These are phyloP conservation scores for Amblyjoppa proteus DNA, from an alignment of 2,888 invertebrate genomes.

Conservation along the genomic window DNA sequence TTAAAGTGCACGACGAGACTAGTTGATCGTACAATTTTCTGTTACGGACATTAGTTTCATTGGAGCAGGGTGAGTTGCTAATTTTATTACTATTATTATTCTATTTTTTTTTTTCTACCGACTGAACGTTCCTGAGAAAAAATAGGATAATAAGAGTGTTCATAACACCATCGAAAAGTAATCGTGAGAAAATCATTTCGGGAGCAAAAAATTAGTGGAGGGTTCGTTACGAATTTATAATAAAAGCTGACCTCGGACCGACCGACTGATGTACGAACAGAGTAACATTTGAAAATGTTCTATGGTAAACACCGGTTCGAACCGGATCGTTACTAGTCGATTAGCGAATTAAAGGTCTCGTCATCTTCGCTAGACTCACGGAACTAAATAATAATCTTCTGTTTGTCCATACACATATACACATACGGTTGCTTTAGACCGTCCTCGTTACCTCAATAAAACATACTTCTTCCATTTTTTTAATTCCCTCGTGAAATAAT, in stretches of 20 bases:
- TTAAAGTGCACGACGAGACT: conserved; percentile 45
- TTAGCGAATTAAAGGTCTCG: conserved; percentile 20
- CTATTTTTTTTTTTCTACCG: neutral
- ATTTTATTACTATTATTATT: neutral
- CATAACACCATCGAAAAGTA: neutral
- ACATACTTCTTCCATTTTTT: neutral
- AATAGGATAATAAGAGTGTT: no score
- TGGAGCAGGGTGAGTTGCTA: conserved; percentile 47
- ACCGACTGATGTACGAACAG: neutral
- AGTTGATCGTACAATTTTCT: conserved; percentile 24
- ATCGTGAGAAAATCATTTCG: conserved; percentile 46
- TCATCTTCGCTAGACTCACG: neutral
- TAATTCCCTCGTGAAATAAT: neutral
- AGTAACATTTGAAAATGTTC: conserved; percentile 44
- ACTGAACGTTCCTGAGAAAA: no score
- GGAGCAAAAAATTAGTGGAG: conserved; percentile 40
- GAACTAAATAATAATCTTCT: conserved; percentile 13
- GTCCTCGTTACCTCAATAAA: conserved; percentile 1
- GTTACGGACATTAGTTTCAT: conserved; percentile 27
- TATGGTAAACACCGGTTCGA: conserved; percentile 30
- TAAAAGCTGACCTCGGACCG: conserved; percentile 15
- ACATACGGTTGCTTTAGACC: neutral
- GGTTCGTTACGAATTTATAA: conserved; percentile 55
- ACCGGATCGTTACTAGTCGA: conserved; percentile 25
- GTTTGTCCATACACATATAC: conserved; percentile 11